phyloP scores from a whole-genome alignment of 2,113 vertebrate species.

The Promerops cafer region DNA sequence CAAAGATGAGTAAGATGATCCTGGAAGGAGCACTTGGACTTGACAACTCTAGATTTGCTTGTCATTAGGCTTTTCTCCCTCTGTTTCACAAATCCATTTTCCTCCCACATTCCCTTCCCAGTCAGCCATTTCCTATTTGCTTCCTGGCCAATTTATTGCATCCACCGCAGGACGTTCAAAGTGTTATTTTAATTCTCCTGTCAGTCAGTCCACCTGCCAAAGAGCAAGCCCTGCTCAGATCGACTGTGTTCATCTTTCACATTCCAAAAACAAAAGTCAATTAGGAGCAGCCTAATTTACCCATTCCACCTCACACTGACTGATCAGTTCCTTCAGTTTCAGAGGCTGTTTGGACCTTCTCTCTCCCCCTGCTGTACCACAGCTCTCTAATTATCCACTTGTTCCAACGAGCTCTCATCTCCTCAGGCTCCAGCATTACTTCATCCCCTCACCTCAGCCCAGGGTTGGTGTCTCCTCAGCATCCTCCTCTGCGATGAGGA shows the following conservation, averaged over 20 bases:
- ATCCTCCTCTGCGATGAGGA: not conserved
- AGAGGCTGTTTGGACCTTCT: not conserved
- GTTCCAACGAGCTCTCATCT: not conserved
- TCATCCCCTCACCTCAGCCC: not conserved
- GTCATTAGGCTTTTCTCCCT: not conserved
- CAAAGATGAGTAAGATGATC: not conserved
- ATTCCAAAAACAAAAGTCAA: not conserved
- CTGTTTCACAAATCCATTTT: not conserved
- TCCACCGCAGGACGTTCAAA: not conserved
- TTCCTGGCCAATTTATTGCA: conserved; percentile 3
- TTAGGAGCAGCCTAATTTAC: not conserved
- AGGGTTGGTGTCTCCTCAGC: not conserved
- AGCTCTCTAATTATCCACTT: conserved; percentile 13
- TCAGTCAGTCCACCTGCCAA: not conserved
- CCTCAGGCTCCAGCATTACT: conserved; percentile 2
- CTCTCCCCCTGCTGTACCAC: not conserved
- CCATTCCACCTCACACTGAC: not conserved
- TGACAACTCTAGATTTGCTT: not conserved
- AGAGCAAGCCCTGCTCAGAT: not conserved
- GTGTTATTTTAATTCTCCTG: not conserved
- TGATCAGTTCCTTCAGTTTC: not conserved
- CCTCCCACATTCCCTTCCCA: not conserved
- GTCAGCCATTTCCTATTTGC: not conserved
- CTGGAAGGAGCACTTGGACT: not conserved
- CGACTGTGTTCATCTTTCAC: not conserved